Evolutionary conservation across 2,113 vertebrate species (phyloP), one percentile per base, ranked within the genome.

Genomic region (Chaenogobius annularis): DNA sequence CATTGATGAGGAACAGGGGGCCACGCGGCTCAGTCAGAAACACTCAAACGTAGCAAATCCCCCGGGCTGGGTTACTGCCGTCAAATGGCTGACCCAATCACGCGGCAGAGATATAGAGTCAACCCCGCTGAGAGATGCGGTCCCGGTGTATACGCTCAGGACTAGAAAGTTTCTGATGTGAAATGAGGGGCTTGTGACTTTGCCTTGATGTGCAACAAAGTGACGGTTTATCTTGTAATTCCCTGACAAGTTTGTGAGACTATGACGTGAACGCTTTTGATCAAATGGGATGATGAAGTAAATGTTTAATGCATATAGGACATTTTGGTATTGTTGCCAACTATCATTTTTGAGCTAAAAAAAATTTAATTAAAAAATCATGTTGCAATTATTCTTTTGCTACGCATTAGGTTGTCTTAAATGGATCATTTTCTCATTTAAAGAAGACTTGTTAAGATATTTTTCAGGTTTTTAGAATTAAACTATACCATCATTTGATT

Each of bases 1-100:
- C 86, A 87, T 80, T 90, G 89, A 92, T 89, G 87, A 91, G 83
- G 77, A 78, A 67, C 82, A 79, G 73, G 74, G 85, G 78, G 79
- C 31, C 68, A 67, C 68, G 58, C 48, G 73, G 80, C 79, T 85
- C 81, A 74, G 85, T 80, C 88, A 81, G 80, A 77, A 84, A 71
- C 78, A 56, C 76, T 88, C 79, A 83, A 79, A 88, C 55, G 40
- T 59, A 74, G 70, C 73, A 89, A 87, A 82, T 88, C 88, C 82
- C 83, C 64, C 50, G 72, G 59, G 84, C 55, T 72, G 71, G 61
- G 79, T 83, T 89, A 87, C 82, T 70, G 80, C 75, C 82, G 77
- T 90, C 87, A 86, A 85, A 86, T 81, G 7, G 54, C 87, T 86
- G 84, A 87, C 81, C 87, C 82, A 77, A 74, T 89, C 87, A 68